Evolutionary conservation across 2,113 vertebrate species (phyloP).

Genomic region (Miniopterus natalensis): DNA sequence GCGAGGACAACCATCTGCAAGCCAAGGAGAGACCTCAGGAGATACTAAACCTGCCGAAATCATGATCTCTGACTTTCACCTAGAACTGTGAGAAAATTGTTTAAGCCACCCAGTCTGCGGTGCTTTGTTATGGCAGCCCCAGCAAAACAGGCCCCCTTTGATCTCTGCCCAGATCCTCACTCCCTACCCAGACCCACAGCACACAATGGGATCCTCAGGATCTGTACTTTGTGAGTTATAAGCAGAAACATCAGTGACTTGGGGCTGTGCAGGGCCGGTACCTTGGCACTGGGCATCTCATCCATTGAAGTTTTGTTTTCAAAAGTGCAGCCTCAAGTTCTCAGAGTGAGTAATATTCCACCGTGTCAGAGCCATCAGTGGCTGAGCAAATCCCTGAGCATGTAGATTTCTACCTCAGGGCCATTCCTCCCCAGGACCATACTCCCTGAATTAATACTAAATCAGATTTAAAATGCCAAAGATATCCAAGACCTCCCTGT

Average conservation of each 20-base stretch:
- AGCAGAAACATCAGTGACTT: not conserved
- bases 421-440: not conserved
- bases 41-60: not conserved
- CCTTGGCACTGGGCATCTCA: not conserved
- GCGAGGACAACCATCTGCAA: not conserved
- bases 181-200: not conserved
- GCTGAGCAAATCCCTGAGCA: not conserved
- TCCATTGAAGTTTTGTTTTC: not conserved
- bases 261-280: not conserved
- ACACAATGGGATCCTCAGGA: not conserved
- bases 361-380: not conserved
- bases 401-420: not conserved
- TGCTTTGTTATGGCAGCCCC: not conserved
- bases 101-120: not conserved
- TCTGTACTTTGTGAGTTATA: not conserved
- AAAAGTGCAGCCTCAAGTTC: not conserved
- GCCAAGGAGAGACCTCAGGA: not conserved
- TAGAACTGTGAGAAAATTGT: not conserved
- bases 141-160: not conserved
- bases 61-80: not conserved
- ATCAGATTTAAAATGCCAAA: not conserved
- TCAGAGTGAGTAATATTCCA: not conserved
- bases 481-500: not conserved
- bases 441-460: not conserved
- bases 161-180: not conserved